These are phyloP conservation scores for Pterobdella sp. DNA, from an alignment of 2,888 invertebrate genomes.

Conservation along the genomic window DNA sequence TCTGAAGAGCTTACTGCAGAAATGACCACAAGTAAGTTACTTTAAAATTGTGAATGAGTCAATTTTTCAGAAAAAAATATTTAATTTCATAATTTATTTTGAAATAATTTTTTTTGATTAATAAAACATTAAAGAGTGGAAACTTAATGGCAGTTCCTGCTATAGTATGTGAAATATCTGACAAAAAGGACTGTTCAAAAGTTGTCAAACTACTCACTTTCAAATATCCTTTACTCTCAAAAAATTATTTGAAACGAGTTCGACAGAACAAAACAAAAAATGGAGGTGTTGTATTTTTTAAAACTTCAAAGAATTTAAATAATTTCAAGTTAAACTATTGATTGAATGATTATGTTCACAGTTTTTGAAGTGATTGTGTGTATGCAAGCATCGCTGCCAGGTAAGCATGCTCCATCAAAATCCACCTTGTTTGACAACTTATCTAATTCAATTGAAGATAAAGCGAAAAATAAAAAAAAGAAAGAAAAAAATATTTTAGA, in stretches of 20 bases:
- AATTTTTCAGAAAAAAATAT: too few relatives aligned
- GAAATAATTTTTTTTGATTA: neutral
- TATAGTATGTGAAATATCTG: neutral
- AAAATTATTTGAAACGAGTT: neutral
- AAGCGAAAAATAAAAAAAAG: neutral
- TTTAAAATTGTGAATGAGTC: too few relatives aligned
- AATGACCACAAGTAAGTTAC: neutral
- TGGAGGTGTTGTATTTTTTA: neutral
- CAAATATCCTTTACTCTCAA: neutral
- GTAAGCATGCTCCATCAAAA: too few relatives aligned
- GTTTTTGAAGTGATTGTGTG: too few relatives aligned
- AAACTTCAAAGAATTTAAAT: too few relatives aligned
- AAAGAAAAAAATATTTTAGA: neutral
- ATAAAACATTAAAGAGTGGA: neutral
- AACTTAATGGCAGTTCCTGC: neutral
- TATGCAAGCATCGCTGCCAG: too few relatives aligned
- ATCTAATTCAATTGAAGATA: too few relatives aligned
- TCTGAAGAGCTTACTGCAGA: neutral
- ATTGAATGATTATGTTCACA: too few relatives aligned
- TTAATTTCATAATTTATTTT: too few relatives aligned
- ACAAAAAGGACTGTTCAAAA: neutral
- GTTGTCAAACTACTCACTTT: neutral
- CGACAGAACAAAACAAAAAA: neutral
- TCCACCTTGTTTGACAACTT: too few relatives aligned
- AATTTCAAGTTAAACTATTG: too few relatives aligned